Evolutionary conservation across 2,888 invertebrate species (phyloP), one percentile per base, ranked within the genome.

Genomic region (Idaea straminata): DNA sequence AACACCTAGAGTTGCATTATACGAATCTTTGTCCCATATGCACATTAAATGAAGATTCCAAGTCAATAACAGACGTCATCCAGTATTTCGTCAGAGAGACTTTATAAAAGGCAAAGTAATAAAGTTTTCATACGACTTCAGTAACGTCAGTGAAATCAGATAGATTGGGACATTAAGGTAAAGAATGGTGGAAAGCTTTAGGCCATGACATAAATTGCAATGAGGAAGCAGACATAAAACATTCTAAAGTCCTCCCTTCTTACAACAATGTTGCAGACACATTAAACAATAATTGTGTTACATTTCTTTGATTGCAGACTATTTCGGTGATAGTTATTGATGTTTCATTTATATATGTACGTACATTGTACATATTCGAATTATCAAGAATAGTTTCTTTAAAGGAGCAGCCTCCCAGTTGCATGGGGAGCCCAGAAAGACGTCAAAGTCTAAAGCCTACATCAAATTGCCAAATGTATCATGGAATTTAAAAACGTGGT

Each of bases 221-320:
- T 72, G 72, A 72, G 72, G 72, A 72, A 72, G 64, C 65, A 57
- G 66, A 64, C 60, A 57, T 63, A 57, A 73, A 71, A 69, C 70
- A 70, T 70, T 64, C 67, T 69, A 66, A 71, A 71, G 71, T 69
- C 67, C 63, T 64, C 7, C 7, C 10, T 7, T 47, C 25, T 25
- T 25, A 63, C 66, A 64, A 79, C 77, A 83, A 71, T 75, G 77
- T 81, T 76, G 74, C 66, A 47, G 47, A 47, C 47, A 47, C 25
- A 25, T 25, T 25, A 25, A 25, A 47, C 13, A 47, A 47, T 47
- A 47, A 13, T 47, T 13, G 47, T 47, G 10, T 25, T 25, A 25
- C 25, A 25, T 25, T 25, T 25, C 25, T 25, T 25, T 25, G 25
- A 36, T 10, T 36, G 36, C 36, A 65, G 65, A 67, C 70, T 74